Base-by-base conservation (phyloP, 1,140 invertebrate species). In the Anoplophora glabripennis region DNA sequence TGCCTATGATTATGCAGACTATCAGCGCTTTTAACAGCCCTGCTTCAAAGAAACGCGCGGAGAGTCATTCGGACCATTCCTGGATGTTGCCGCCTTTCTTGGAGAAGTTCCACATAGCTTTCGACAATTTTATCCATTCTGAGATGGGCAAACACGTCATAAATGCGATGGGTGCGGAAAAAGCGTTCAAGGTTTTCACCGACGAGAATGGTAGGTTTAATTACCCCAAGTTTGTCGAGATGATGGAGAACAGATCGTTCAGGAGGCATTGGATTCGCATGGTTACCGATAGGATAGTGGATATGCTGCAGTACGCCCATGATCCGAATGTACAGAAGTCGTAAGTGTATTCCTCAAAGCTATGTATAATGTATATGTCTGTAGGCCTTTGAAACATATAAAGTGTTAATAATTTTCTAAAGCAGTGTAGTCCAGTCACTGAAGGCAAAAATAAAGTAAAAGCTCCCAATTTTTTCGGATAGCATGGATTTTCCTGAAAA, bases 61-160 rank as follows among this genome's bases (percentile, higher is more conserved):
- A 85, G 37, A 82, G 84, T 18, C 87, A 90, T 61, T 81, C 82
- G n/a, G 84, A 81, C n/a, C 87, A 89, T 54, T 82, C 85, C 0
- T 83, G 83, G 75, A 85, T 86, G 60, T 73, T 90, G 57, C 88
- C 89, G 0, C 89, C 89, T 0, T 80, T 90, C 65, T 65, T 92
- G 36, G 89, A 89, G 66, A 87, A 86, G 52, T 63, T 84, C 1
- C 87, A 90, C 67, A 73, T 89, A 0, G 83, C 88, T 66, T 90
- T 88, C 84, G 88, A 90, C 59, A 83, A 89, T 42, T 90, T 91
- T 68, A 85, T 86, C 4, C 86, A 86, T 69, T 90, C 89, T 0
- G 88, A 91, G 62, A 74, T 90, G 0, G 89, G 88, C 0, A 84
- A 84, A 64, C 82, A 84, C 0, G 67, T 90, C 1, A 88, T 87